These are phyloP conservation scores for Ptyas mucosa DNA, from an alignment of 2,113 vertebrate species.

Conservation along the genomic window DNA sequence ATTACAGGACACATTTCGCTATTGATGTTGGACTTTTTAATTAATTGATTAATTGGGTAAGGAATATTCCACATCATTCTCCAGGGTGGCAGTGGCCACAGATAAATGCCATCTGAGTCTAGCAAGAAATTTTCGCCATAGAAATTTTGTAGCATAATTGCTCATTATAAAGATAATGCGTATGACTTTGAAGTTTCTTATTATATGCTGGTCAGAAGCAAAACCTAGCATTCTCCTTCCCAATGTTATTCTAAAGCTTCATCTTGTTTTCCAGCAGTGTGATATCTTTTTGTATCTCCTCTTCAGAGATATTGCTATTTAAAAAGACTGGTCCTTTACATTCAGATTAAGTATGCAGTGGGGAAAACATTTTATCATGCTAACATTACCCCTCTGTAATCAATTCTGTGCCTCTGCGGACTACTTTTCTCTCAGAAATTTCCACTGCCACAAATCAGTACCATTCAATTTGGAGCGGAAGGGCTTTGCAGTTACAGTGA, in stretches of 20 bases:
- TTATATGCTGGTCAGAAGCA: not conserved
- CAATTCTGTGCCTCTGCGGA: not conserved
- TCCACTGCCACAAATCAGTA: not conserved
- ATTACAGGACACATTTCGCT: not conserved
- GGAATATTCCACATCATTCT: not conserved
- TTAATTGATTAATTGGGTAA: not conserved
- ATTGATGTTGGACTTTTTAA: not conserved
- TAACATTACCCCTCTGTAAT: not conserved
- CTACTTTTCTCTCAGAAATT: not conserved
- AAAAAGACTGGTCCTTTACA: not conserved
- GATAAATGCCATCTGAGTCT: not conserved
- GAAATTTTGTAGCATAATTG: constrained; percentile 2
- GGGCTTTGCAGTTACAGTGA: not conserved
- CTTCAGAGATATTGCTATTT: not conserved
- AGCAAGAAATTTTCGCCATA: not conserved
- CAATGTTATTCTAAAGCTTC: not conserved
- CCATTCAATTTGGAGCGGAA: not conserved
- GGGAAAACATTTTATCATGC: not conserved
- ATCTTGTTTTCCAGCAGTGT: not conserved
- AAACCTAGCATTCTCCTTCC: not conserved
- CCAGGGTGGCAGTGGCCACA: not conserved
- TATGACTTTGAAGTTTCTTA: constrained; percentile 8
- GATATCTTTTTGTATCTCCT: not conserved
- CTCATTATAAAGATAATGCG: constrained; percentile 2
- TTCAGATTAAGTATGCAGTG: not conserved